A percentile compares a stretch with the other conserved stretches of the same genome.
Conservation (phyloP, 2,888 invertebrate genomes). For the Cyclophora albipunctata region DNA sequence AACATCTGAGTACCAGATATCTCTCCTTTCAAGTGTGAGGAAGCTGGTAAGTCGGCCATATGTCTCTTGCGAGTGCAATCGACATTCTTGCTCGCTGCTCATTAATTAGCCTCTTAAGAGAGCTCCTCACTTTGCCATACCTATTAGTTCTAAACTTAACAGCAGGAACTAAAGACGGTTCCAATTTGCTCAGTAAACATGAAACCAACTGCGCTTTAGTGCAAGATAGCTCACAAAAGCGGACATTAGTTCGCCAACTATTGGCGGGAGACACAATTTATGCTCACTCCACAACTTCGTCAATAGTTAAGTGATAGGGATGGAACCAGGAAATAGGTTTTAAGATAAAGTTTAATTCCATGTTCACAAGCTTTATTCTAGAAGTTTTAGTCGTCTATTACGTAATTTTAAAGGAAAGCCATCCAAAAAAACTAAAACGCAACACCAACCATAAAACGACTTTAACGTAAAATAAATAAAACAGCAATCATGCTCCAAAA, state of each 20-base stretch:
- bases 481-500: too few relatives aligned
- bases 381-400: constrained; percentile 1
- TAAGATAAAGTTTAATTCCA: too few relatives aligned
- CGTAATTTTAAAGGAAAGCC: too few relatives aligned
- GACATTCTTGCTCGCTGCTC: not conserved
- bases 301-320: constrained; percentile 36
- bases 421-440: too few relatives aligned
- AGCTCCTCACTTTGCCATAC: constrained; percentile 13
- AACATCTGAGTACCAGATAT: too few relatives aligned
- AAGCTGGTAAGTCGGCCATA: constrained; percentile 7
- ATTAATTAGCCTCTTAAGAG: constrained; percentile 6
- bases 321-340: constrained; percentile 5
- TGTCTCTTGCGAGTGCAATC: constrained; percentile 13
- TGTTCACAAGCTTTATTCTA: not conserved
- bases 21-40: too few relatives aligned
- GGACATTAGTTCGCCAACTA: constrained; percentile 45
- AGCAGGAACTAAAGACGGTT: constrained; percentile 27
- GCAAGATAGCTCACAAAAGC: constrained; percentile 41
- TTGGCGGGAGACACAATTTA: constrained; percentile 46
- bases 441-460: too few relatives aligned
- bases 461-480: too few relatives aligned
- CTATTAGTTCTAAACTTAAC: constrained; percentile 27
- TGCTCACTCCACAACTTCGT: constrained; percentile 43
- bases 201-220: constrained; percentile 35
- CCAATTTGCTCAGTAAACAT: constrained; percentile 41